These are phyloP conservation scores for Petroica traversi DNA, from an alignment of 2,113 vertebrate genomes.

Conservation along the genomic window DNA sequence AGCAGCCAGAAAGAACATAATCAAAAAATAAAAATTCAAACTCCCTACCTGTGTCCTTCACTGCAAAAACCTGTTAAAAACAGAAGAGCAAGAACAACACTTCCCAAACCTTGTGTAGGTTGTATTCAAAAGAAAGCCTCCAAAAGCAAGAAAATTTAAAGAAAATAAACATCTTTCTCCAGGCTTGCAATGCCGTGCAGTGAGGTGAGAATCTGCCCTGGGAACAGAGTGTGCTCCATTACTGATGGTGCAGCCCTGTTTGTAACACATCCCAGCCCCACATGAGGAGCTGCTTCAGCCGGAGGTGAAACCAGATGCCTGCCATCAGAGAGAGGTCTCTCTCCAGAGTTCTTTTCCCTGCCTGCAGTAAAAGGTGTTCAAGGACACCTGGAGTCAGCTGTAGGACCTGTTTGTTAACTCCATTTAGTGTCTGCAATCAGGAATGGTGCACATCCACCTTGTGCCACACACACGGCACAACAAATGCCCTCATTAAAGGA, in stretches of 20 bases:
- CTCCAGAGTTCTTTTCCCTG: not conserved
- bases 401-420: not conserved
- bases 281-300: not conserved
- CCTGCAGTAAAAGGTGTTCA: not conserved
- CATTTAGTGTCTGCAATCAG: rapidly evolving
- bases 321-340: not conserved
- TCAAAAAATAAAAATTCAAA: conserved; percentile 19
- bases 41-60: rapidly evolving
- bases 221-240: rapidly evolving
- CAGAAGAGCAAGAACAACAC: not conserved
- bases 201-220: not conserved
- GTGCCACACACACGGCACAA: not conserved
- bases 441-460: not conserved
- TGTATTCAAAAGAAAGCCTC: not conserved
- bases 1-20: not conserved
- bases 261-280: not conserved
- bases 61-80: not conserved
- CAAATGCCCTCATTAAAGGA: not conserved
- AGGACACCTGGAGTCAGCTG: not conserved
- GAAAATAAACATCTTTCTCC: not conserved
- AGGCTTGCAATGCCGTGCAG: not conserved
- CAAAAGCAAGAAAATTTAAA: not conserved
- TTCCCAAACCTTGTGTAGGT: not conserved
- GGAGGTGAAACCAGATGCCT: not conserved
- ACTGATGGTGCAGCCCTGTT: not conserved